Evolutionary conservation across 2,888 invertebrate species (phyloP), one percentile per base, ranked within the genome.

Genomic region (Lingula anatina): DNA sequence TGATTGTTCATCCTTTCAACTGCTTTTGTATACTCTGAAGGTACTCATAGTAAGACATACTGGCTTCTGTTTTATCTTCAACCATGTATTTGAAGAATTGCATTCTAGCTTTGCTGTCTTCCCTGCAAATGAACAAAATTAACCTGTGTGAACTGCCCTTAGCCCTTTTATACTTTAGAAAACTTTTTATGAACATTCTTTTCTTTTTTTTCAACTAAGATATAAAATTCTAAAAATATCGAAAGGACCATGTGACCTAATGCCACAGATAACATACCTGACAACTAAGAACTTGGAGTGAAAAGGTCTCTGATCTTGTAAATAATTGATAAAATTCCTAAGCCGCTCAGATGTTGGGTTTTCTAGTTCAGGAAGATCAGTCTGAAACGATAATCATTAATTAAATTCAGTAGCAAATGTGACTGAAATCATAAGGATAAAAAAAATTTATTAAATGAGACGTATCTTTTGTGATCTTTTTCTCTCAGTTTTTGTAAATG

Each of bases 31-130:
- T 52, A 81, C 95, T 93, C 79, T 97, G 95, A 77, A 99, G 83
- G 81, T 99, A 99, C 83, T 99, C 97, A 79, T 92, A 90, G 81
- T 97, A 97, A 61, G 94, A 93, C 80, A 94, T 86, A 47, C 91
- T 87, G 50, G 89, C 88, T 76, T 99, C 97, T 56, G 89, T 86
- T 68, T 95, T 83, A 79, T 99, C 99, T 78, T 99, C 97, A 43
- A 95, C 83, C 68, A 99, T 83, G 65, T 86, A 85, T 70, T 94
- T 90, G 55, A 89, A 85, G 80, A 99, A 94, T 61, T 85, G 76
- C 49, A 83, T 82, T 59, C 90, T 84, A 50, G 85, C 83, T 49
- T 88, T 88, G 62, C 93, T 90, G 79, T 94, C 94, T 75, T 99
- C 96, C 78, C 95, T 94, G 83, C 26, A 80, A 79, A 52, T 58